Percentiles rank a stretch among this genome's conserved stretches.
Conservation (phyloP, 2,888 invertebrate genomes). For the Diarsia brunnea region DNA sequence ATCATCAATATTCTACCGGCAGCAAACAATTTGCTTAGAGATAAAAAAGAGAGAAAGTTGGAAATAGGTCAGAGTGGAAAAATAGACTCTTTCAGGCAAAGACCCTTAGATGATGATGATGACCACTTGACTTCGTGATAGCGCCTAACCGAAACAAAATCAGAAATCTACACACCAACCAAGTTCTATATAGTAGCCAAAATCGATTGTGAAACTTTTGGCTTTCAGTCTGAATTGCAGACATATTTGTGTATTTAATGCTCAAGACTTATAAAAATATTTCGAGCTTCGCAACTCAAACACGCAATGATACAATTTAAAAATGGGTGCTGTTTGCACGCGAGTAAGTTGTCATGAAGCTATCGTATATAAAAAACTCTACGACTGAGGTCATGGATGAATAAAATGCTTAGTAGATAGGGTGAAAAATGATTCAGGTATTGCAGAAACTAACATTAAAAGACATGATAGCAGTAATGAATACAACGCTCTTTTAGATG, state of each 20-base stretch:
- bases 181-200: neutral
- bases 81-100: neutral
- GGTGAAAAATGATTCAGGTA: neutral
- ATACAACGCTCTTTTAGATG: no score
- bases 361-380: conserved; percentile 15
- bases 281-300: conserved; percentile 34
- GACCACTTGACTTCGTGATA: neutral
- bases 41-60: neutral
- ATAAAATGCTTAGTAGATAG: neutral
- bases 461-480: neutral
- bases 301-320: conserved; percentile 49
- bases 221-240: conserved; percentile 7
- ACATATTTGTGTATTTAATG: conserved; percentile 21
- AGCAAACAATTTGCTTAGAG: no score
- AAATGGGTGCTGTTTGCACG: conserved; percentile 43
- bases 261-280: conserved; percentile 30
- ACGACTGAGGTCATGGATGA: conserved; percentile 8
- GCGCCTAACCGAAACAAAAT: neutral
- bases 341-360: conserved; percentile 28
- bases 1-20: neutral
- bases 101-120: neutral
- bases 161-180: neutral
- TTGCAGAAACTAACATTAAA: neutral
- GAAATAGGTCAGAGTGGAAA: neutral
- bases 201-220: neutral